Percentiles rank a stretch among this genome's conserved stretches.
These are phyloP conservation scores for Eumacrocentrus americanus DNA, from an alignment of 2,888 invertebrate species.

Conservation along the genomic window DNA sequence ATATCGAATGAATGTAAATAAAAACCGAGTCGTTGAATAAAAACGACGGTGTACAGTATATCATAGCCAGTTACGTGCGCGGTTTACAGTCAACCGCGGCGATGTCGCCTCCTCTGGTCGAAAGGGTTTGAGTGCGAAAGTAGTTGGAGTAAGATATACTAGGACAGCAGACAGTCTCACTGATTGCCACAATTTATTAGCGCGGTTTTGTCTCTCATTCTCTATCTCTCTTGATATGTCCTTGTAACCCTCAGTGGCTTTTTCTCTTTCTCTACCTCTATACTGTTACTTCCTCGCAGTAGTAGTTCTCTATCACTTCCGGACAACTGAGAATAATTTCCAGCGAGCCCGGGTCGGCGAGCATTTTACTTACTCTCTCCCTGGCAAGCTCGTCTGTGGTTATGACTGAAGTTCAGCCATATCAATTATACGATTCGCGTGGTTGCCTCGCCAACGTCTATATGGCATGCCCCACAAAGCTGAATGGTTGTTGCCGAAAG, in stretches of 20 bases:
- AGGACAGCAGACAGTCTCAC: slow-evolving; percentile 37
- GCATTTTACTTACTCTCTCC: not conserved
- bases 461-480: not conserved
- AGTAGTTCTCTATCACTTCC: too few species aligned
- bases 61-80: slow-evolving; percentile 30
- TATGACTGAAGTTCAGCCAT: slow-evolving; percentile 1
- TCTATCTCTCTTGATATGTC: slow-evolving; percentile 18
- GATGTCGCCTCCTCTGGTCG: slow-evolving; percentile 12
- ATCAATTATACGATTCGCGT: not conserved
- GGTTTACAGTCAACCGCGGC: slow-evolving; percentile 27
- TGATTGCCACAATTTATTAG: slow-evolving; percentile 42
- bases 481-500: not conserved
- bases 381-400: not conserved
- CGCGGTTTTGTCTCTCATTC: slow-evolving; percentile 36
- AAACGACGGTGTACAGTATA: slow-evolving; percentile 19
- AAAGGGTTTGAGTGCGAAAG: slow-evolving; percentile 31
- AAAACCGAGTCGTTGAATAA: slow-evolving; percentile 31
- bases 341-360: not conserved
- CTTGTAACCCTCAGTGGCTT: not conserved
- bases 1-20: slow-evolving; percentile 26
- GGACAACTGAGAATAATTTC: not conserved
- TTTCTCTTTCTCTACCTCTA: not conserved
- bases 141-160: slow-evolving; percentile 39
- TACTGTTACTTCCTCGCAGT: not conserved
- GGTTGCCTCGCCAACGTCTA: not conserved